These are phyloP conservation scores for Engystomops pustulosus DNA, from an alignment of 2,113 vertebrate species.

Conservation along the genomic window DNA sequence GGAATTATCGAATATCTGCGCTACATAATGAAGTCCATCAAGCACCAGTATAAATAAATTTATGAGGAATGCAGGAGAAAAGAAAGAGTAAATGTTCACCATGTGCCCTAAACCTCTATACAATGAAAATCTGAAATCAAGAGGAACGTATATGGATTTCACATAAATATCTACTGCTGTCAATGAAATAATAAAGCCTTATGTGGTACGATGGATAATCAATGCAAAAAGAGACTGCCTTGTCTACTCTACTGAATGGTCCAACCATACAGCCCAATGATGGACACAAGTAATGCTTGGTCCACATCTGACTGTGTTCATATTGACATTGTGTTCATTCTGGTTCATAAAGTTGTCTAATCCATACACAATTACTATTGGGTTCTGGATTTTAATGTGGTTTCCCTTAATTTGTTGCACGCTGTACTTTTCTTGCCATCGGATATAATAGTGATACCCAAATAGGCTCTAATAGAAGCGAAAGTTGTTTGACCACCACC, in stretches of 20 bases:
- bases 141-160: not conserved
- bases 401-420: no score
- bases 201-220: not conserved
- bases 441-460: not conserved
- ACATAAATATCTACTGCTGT: not conserved
- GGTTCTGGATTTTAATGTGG: no score
- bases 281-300: not conserved
- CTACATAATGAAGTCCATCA: constrained; percentile 56
- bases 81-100: constrained; percentile 25
- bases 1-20: constrained; percentile 52
- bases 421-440: not conserved
- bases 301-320: no score
- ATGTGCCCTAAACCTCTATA: constrained; percentile 17
- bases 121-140: not conserved
- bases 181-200: not conserved
- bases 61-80: constrained; percentile 35
- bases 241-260: no score
- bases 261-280: not conserved
- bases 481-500: not conserved
- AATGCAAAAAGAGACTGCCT: not conserved
- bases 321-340: no score
- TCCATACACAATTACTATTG: no score
- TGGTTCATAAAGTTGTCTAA: no score
- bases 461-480: not conserved
- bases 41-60: constrained; percentile 51